Evolutionary conservation across 23 tunicate species (phyloP), one percentile per base, ranked within the genome.

Genomic region (Ciona savignyi): DNA sequence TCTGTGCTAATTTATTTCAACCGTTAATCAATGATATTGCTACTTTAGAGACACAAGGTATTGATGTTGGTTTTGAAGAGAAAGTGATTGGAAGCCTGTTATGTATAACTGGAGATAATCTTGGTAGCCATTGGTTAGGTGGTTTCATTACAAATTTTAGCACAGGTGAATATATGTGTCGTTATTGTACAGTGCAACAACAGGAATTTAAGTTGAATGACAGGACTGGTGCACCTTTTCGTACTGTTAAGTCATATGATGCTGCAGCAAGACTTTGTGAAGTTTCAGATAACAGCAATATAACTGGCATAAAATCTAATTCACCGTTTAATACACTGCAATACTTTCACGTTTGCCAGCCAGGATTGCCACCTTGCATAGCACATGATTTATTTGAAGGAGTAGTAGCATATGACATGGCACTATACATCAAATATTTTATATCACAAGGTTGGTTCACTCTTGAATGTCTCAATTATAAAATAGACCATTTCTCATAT

Each of bases 361-460:
- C 85, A 51, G 85, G 85, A 25, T 35, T 80, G 19, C 85, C 85
- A 26, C 85, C 85, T 25, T 80, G 85, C 64, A 34, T 80, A 24
- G 85, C 70, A 28, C 85, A 80, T 51, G 85, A 80, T 28, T 25
- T 80, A 23, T 72, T 80, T 65, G 85, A 80, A 28, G 85, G 78
- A n/a, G 71, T 80, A 3, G 71, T 80, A 4, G 33, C 33, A 29
- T 72, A 80, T 72, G 85, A 80, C 62, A 20, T 80, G 56, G 34
- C 67, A 33, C 30, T 80, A 29, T 72, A 23, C 35, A 72, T 80
- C 30, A 80, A 80, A 23, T 63, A 72, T 64, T 80, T 80, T 49
- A 35, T 80, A 26, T 30, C 34, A 29, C 27, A 42, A 60, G 27
- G 27, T 22, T 80, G 77, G 85, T 80, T 80, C 33, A 34, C 63